Conservation (phyloP, 1,140 invertebrate species). For the Mya arenaria region DNA sequence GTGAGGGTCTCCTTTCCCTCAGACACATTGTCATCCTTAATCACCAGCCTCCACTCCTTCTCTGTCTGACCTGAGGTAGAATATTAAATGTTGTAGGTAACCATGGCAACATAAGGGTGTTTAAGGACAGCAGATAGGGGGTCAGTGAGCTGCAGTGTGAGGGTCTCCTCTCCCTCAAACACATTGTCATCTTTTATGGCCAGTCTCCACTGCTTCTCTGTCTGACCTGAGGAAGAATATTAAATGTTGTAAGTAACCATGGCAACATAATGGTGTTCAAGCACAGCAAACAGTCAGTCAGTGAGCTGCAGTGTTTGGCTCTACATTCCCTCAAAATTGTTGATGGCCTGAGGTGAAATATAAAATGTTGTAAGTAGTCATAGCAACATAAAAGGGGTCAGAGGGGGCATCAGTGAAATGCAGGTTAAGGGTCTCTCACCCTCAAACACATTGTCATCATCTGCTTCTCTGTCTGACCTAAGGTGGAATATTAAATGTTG, state of each 20-base stretch:
- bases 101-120: slow-evolving; percentile 69
- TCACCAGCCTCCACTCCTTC: slow-evolving; percentile 77
- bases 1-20: slow-evolving; percentile 77
- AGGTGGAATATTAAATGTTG: background rate
- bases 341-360: slow-evolving; percentile 70
- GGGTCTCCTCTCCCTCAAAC: slow-evolving; percentile 77
- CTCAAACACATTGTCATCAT: slow-evolving; percentile 78
- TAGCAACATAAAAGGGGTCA: slow-evolving; percentile 71
- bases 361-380: slow-evolving; percentile 63
- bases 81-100: slow-evolving; percentile 61
- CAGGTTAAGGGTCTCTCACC: slow-evolving; percentile 71
- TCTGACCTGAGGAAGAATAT: slow-evolving; percentile 72
- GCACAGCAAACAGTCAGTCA: slow-evolving; percentile 78
- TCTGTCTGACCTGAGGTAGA: slow-evolving; percentile 75
- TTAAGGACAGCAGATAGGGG: slow-evolving; percentile 80
- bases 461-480: slow-evolving; percentile 78
- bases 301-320: slow-evolving; percentile 73
- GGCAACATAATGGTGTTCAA: slow-evolving; percentile 76
- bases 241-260: too few relatives aligned
- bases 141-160: slow-evolving; percentile 75
- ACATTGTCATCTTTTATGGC: slow-evolving; percentile 75
- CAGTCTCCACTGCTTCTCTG: slow-evolving; percentile 78
- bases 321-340: slow-evolving; percentile 76
- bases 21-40: slow-evolving; percentile 77
- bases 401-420: slow-evolving; percentile 78